phyloP scores from a whole-genome alignment of 2,797 vertebrate species.

The Triplophysa yarkandensis region DNA sequence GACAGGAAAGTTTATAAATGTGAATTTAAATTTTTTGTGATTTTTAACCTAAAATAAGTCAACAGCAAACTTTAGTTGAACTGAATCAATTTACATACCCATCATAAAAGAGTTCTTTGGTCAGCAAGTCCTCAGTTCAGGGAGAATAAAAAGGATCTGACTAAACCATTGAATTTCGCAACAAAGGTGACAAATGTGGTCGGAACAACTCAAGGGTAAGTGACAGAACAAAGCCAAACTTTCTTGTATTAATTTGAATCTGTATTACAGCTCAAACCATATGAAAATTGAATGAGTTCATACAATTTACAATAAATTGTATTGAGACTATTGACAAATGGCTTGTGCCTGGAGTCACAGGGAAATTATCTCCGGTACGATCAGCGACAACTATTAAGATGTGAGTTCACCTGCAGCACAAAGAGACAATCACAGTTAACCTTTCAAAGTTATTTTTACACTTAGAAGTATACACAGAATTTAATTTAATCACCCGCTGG shows the following conservation, averaged over 20 bases:
- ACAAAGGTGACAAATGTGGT: slow-evolving; percentile 22
- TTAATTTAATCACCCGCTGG: not conserved
- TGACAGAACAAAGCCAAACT: slow-evolving; percentile 45
- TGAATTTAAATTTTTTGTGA: no score
- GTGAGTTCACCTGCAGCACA: slow-evolving; percentile 8
- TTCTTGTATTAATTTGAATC: slow-evolving; percentile 37
- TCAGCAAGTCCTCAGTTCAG: slow-evolving; percentile 41
- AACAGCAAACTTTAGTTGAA: slow-evolving; percentile 18
- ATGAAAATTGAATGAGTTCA: slow-evolving; percentile 45
- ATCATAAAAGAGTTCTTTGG: slow-evolving; percentile 43
- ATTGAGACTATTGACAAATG: slow-evolving; percentile 39
- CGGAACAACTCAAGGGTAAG: slow-evolving; percentile 46
- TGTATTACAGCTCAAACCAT: slow-evolving; percentile 25
- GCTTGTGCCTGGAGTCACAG: slow-evolving; percentile 15
- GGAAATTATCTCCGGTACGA: not conserved
- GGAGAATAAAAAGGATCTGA: slow-evolving; percentile 40
- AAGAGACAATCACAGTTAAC: slow-evolving; percentile 3
- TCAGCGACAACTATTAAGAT: slow-evolving; percentile 17
- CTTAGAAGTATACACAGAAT: not conserved
- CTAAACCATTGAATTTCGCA: slow-evolving; percentile 35
- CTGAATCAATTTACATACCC: slow-evolving; percentile 37
- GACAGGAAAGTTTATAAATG: no score
- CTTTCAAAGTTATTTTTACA: slow-evolving; percentile 6
- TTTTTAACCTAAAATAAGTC: no score
- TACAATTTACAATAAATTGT: slow-evolving; percentile 29